Base-by-base conservation (phyloP, 2,888 invertebrate genomes). In the Lycocerus yunnanus region DNA sequence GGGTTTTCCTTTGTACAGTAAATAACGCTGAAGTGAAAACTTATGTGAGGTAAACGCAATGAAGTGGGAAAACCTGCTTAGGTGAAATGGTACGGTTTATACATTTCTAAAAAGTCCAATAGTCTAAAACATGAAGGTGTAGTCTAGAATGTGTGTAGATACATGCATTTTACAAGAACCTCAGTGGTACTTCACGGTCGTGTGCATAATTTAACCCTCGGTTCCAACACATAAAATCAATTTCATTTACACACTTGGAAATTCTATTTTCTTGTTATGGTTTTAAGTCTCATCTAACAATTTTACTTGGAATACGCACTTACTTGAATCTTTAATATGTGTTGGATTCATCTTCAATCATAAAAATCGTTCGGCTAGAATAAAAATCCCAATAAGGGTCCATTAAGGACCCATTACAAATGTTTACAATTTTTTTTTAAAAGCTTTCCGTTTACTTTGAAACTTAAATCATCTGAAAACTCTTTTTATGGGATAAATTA, bases 101-200 rank as follows among this genome's bases (percentile, higher is more conserved):
- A 77, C 73, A 77, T 66, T 71, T 24, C 63, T 68, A 20, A 72
- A 71, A 69, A 71, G 72, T 68, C 74, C 77, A 77, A 77, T 77
- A 74, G 72, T 70, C 70, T 74, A 73, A 65, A 71, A 71, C 59
- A 68, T 66, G 71, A 72, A 68, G 70, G 67, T 63, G 61, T 63
- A 63, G 58, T 68, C 71, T 63, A 66, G 71, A 60, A 65, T 63
- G 68, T 73, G 68, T 58, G 58, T 43, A 43, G 43, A 43, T 43
- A 72, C 69, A 74, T 77, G 75, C 74, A 77, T 78, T 78, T 77
- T 78, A 68, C 71, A 76, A 65, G 58, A 76, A 71, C 72, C 69
- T 58, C 21, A 43, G 61, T 20, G 61, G 61, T 18, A 63, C 61
- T 63, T 63, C 20, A 20, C 18, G 16, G 61, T 63, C 16, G 20